Evolutionary conservation across 2,113 vertebrate genomes (phyloP), one percentile per base, ranked within the genome.

Genomic region (Onychorhynchus coronatus): DNA sequence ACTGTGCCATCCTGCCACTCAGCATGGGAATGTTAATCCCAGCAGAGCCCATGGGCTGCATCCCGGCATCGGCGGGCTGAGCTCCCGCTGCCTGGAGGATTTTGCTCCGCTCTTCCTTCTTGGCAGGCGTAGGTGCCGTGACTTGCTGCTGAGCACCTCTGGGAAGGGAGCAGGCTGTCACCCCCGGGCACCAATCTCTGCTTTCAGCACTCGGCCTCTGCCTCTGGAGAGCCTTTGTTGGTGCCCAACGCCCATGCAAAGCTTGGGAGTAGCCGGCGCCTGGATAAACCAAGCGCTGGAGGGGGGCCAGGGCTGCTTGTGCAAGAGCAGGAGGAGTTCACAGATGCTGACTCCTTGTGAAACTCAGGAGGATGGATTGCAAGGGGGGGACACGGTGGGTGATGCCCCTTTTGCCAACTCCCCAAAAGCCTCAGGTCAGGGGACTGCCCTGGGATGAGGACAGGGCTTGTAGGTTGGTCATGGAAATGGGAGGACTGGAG

Each of bases 161-260:
- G 95, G 80, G 85, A 76, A 84, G 59, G 72, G 73, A 68, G 77
- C 94, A 74, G 70, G 72, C 56, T 77, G 2, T 3, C 91, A 85
- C 22, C 93, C 87, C 67, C 15, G 1, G 82, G 93, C 16, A 3
- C 5, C 3, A 28, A 82, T 85, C 83, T 75, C 74, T 42, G 74
- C 88, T 94, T 88, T 95, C 90, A 82, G 91, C 7, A 12, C 76
- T 93, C 8, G 3, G 52, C 47, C 44, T 42, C 67, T 50, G 87
- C 86, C 81, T 66, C 80, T 79, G 53, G 93, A 95, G 85, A 93
- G 81, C 77, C 72, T 95, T 86, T 96, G 88, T 91, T 84, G 82
- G 68, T 86, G 72, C 83, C 83, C 92, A 88, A 90, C 76, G 28
- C 92, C 93, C 88, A 65, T 52, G 92, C 75, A 86, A 90, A 86